These are phyloP conservation scores for Morus bassanus DNA, from an alignment of 2,797 vertebrate genomes.

Conservation along the genomic window DNA sequence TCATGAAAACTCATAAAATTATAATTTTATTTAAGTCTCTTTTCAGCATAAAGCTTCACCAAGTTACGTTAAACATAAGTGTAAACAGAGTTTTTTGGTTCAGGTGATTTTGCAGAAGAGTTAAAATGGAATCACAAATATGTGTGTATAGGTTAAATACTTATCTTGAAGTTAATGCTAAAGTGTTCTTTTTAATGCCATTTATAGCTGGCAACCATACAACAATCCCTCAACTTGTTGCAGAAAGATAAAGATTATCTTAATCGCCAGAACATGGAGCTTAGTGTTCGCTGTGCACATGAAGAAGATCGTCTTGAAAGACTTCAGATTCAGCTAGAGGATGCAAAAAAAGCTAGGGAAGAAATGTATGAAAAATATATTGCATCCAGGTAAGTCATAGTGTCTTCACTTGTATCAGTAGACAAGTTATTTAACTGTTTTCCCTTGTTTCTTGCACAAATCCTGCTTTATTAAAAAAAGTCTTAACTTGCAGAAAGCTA, in stretches of 20 bases:
- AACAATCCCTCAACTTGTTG: conserved; percentile 89
- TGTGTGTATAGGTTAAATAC: neutral
- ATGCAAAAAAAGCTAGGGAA: conserved; percentile 91
- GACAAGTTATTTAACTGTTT: neutral
- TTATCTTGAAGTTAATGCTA: neutral
- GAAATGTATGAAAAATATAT: conserved; percentile 96
- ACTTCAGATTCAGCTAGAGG: conserved; percentile 90
- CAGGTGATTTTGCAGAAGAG: neutral
- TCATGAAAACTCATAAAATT: neutral
- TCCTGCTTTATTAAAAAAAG: neutral
- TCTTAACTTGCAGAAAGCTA: neutral
- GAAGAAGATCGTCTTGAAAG: conserved; percentile 92
- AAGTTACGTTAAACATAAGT: neutral
- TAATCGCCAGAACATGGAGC: conserved; percentile 92
- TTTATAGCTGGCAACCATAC: conserved; percentile 83
- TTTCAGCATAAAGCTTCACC: neutral
- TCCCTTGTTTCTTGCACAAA: neutral
- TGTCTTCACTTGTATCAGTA: neutral
- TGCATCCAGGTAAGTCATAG: conserved; percentile 83
- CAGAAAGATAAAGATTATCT: conserved; percentile 98
- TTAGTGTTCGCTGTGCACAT: conserved; percentile 90
- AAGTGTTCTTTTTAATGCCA: conserved; percentile 8
- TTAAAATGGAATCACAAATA: neutral
- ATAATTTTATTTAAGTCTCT: neutral
- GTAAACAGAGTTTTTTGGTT: neutral